Base-by-base conservation (phyloP, 2,888 invertebrate species). In the Drosophila neutralis region DNA sequence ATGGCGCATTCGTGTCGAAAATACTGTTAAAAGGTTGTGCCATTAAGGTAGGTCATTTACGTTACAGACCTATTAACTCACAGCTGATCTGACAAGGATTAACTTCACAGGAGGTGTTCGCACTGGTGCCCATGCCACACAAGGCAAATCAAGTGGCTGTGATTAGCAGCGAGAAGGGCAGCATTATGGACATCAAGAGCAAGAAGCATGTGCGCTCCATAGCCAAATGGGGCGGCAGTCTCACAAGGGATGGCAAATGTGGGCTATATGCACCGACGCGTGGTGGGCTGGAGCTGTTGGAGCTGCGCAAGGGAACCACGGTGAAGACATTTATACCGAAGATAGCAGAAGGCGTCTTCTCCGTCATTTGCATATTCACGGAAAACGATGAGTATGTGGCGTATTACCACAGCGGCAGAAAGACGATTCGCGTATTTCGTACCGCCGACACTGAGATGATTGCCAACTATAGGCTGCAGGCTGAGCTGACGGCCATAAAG, bases 281-380 rank as follows among this genome's bases (percentile, higher is more conserved):
- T 60, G 99, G 99, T 0, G 99, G 99, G 0, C 93, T 99, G 2
- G 98, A 99, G 90, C 95, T 99, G 38, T 94, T 98, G 15, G 99
- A 99, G 91, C 94, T 99, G 73, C 98, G 97, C 90, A 96, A 97
- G 87, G 98, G 99, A 0, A 95, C 96, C 56, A 96, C 97, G 0
- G 96, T 98, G 0, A 96, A 97, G 92, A 98, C 97, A 0, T 96
- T 98, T 78, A 98, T 99, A 77, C 98, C 98, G 8, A 95, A 97
- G 92, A 97, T 99, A 0, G 98, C 99, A 0, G 99, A 99, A 92
- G 99, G 99, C 0, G 99, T 99, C 0, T 99, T 99, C 92, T 98
- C 97, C 3, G 98, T 99, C 27, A 98, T 98, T 78, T 97, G 98
- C 70, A 95, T 97, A 94, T 99, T 99, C 92, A 98, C 98, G 69